Evolutionary conservation across 2,113 vertebrate genomes (phyloP).

Genomic region (Rattus norvegicus): DNA sequence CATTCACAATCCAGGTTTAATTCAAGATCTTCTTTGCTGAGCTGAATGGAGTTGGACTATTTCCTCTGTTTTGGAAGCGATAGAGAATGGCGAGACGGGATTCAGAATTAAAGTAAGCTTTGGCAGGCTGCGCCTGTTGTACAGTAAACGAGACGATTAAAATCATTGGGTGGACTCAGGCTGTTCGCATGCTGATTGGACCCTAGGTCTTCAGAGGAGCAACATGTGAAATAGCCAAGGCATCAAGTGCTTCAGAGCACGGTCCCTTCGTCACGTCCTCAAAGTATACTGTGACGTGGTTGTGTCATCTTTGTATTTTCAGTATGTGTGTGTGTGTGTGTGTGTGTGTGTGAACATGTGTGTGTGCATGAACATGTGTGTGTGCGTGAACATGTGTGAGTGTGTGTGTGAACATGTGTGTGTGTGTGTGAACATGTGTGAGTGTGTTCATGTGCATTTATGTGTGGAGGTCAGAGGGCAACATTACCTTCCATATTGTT

Average conservation of each 20-base stretch:
- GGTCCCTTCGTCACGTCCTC: not conserved
- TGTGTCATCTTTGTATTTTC: not conserved
- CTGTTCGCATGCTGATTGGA: not conserved
- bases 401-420: too few species aligned
- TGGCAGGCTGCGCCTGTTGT: slow-evolving; percentile 31
- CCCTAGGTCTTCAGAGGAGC: not conserved
- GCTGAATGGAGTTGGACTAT: slow-evolving; percentile 29
- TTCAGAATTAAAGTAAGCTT: slow-evolving; percentile 40
- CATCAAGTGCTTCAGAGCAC: not conserved
- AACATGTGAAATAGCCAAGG: slow-evolving; percentile 24
- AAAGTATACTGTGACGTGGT: not conserved
- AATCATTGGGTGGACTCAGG: not conserved
- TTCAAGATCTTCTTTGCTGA: slow-evolving; percentile 57
- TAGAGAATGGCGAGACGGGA: slow-evolving; percentile 41
- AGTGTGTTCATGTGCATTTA: not conserved
- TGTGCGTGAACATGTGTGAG: too few species aligned
- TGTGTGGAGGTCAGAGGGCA: not conserved
- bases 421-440: too few species aligned
- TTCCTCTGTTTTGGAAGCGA: slow-evolving; percentile 65
- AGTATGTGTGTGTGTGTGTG: not conserved
- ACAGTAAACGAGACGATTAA: slow-evolving; percentile 53
- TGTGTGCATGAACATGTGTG: not conserved
- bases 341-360: too few species aligned
- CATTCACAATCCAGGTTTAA: slow-evolving; percentile 34
- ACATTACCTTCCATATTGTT: not conserved